Evolutionary conservation across 2,888 invertebrate genomes (phyloP).

Genomic region (Drosophila paranaensis): DNA sequence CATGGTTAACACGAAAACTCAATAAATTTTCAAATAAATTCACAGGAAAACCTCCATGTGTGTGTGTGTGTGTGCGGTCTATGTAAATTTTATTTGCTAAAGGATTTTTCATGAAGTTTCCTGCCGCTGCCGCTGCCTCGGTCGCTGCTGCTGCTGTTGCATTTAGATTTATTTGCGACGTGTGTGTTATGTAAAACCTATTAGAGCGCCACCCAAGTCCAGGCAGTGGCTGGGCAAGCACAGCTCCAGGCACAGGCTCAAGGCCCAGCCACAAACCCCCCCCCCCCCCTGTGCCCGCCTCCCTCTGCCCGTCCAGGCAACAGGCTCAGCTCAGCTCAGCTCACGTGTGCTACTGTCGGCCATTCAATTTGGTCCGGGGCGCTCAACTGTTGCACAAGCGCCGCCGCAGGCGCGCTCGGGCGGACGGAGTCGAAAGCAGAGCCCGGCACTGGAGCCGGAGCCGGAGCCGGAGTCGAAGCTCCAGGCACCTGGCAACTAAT

Average conservation of each 20-base stretch:
- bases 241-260: slow-evolving; percentile 5
- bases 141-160: slow-evolving; percentile 54
- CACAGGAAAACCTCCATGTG: slow-evolving; percentile 48
- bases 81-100: slow-evolving; percentile 78
- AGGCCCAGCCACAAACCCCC: slow-evolving; percentile 4
- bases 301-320: slow-evolving; percentile 7
- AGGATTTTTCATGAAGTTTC: slow-evolving; percentile 77
- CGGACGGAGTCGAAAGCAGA: slow-evolving; percentile 14
- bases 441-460: slow-evolving; percentile 5
- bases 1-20: slow-evolving; percentile 84
- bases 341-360: slow-evolving; percentile 45
- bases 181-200: slow-evolving; percentile 76
- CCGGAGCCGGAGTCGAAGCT: neutral
- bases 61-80: slow-evolving; percentile 45
- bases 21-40: slow-evolving; percentile 82
- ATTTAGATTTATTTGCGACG: slow-evolving; percentile 78
- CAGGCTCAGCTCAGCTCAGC: slow-evolving; percentile 36
- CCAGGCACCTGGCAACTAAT: slow-evolving; percentile 68
- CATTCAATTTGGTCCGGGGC: slow-evolving; percentile 50
- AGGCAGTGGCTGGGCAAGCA: neutral
- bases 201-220: slow-evolving; percentile 55
- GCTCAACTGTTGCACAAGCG: slow-evolving; percentile 69
- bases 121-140: slow-evolving; percentile 25
- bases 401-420: slow-evolving; percentile 9
- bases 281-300: neutral